Percentiles rank a stretch among this genome's conserved stretches.
phyloP scores from a whole-genome alignment of 2,888 invertebrate species.

The Sesia apiformis region DNA sequence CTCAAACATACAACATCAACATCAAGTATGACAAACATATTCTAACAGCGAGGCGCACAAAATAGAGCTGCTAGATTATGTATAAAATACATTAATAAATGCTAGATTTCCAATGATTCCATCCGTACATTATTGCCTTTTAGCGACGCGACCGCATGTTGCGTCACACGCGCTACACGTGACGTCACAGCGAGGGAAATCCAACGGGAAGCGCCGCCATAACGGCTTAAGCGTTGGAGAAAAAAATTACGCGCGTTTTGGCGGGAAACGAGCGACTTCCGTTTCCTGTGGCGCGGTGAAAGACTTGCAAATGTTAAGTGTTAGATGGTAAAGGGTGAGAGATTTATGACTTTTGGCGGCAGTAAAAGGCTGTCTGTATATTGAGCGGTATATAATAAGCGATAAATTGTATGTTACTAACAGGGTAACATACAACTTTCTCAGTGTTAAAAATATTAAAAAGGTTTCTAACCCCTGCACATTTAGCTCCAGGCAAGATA shows the following conservation, averaged over 20 bases:
- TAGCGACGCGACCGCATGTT: background rate
- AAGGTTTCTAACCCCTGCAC: too few species aligned
- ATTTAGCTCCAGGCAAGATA: too few species aligned
- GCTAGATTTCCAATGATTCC: background rate
- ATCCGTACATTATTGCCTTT: background rate
- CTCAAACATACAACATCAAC: too few species aligned
- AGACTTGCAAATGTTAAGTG: slow-evolving; percentile 12
- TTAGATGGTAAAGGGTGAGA: background rate
- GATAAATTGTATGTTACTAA: too few species aligned
- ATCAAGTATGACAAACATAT: too few species aligned
- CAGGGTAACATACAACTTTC: too few species aligned
- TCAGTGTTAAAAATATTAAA: too few species aligned
- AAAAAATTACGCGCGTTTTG: slow-evolving; percentile 62
- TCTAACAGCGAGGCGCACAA: too few species aligned
- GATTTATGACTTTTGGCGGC: background rate
- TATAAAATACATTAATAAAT: background rate
- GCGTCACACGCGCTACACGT: slow-evolving; percentile 14
- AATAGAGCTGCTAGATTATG: too few species aligned
- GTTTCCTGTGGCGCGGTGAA: slow-evolving; percentile 23
- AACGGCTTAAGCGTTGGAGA: slow-evolving; percentile 53
- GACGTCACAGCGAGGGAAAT: slow-evolving; percentile 39
- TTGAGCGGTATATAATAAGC: too few species aligned
- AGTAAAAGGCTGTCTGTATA: too few species aligned
- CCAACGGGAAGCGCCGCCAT: slow-evolving; percentile 52
- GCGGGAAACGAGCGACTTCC: slow-evolving; percentile 59